A percentile compares a stretch with the other conserved stretches of the same genome.
Evolutionary conservation across 2,113 vertebrate genomes (phyloP).

Genomic region (Silurus asotus): DNA sequence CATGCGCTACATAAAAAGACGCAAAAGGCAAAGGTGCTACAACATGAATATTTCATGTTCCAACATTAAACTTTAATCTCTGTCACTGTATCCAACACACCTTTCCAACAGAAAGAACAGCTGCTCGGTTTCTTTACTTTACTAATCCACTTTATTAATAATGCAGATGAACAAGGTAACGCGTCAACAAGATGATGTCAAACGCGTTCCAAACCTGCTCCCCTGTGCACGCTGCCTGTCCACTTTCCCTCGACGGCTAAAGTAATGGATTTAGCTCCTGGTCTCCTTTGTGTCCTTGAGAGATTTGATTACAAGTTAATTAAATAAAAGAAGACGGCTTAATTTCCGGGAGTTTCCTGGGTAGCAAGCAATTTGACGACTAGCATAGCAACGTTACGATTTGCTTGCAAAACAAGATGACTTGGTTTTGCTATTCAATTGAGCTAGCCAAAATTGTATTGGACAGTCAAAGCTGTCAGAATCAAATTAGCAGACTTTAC

Average conservation of each 20-base stretch:
- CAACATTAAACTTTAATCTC: slow-evolving; percentile 53
- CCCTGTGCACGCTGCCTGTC: background rate
- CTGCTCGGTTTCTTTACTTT: slow-evolving; percentile 6
- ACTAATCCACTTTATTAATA: slow-evolving; percentile 45
- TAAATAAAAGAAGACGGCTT: background rate
- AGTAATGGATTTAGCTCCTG: background rate
- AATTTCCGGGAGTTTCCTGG: background rate
- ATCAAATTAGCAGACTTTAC: too few species aligned
- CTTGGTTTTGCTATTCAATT: background rate
- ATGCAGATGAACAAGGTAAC: slow-evolving; percentile 35
- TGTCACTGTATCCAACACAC: slow-evolving; percentile 45
- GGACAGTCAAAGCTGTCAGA: too few species aligned
- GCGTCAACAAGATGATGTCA: background rate
- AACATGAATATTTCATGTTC: slow-evolving; percentile 48
- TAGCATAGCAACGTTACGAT: background rate
- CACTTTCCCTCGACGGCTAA: background rate
- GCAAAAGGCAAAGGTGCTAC: slow-evolving; percentile 29
- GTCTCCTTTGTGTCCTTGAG: background rate
- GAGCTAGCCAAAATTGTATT: background rate
- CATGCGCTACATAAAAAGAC: slow-evolving; percentile 12
- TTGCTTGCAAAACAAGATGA: background rate
- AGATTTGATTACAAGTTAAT: background rate
- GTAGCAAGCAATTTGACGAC: background rate
- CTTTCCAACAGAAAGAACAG: slow-evolving; percentile 37
- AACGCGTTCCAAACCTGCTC: background rate